Percentiles rank a stretch among this genome's conserved stretches.
Evolutionary conservation across 2,797 vertebrate genomes (phyloP).

Genomic region (Aeoliscus strigatus): DNA sequence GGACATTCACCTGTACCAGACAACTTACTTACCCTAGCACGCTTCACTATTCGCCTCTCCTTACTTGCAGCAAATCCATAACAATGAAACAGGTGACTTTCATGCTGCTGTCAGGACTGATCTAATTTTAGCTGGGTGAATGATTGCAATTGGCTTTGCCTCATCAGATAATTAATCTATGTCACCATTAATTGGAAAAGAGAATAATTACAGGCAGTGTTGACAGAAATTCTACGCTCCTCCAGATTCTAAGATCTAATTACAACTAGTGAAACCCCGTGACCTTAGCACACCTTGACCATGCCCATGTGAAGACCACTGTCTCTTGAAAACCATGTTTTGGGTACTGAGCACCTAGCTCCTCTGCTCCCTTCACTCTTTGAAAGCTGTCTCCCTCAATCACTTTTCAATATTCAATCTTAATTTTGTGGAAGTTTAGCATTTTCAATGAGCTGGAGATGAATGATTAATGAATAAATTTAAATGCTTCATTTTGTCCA

Average conservation of each 20-base stretch:
- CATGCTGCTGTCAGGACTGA: constrained; percentile 99
- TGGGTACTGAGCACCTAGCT: constrained; percentile 76
- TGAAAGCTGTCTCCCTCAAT: constrained; percentile 97
- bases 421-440: constrained; percentile 99
- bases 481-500: constrained; percentile 99
- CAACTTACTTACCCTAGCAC: constrained; percentile 97
- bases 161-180: constrained; percentile 99
- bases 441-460: constrained; percentile 99
- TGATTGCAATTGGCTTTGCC: constrained; percentile 99
- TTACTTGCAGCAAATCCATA: constrained; percentile 99
- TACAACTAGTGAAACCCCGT: constrained; percentile 92
- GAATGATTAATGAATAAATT: constrained; percentile 99
- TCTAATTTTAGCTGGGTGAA: constrained; percentile 99
- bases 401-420: constrained; percentile 99
- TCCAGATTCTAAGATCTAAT: constrained; percentile 95
- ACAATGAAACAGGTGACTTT: constrained; percentile 99
- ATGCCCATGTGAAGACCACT: constrained; percentile 73
- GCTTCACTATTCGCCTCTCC: constrained; percentile 84
- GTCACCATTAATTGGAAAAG: constrained; percentile 99
- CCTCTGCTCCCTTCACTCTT: constrained; percentile 60
- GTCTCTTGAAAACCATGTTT: constrained; percentile 68
- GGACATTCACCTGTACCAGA: constrained; percentile 99
- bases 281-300: constrained; percentile 85
- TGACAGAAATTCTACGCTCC: constrained; percentile 99
- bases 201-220: constrained; percentile 99